Base-by-base conservation (phyloP, 2,797 vertebrate species). In the Acanthurus leucopareius region DNA sequence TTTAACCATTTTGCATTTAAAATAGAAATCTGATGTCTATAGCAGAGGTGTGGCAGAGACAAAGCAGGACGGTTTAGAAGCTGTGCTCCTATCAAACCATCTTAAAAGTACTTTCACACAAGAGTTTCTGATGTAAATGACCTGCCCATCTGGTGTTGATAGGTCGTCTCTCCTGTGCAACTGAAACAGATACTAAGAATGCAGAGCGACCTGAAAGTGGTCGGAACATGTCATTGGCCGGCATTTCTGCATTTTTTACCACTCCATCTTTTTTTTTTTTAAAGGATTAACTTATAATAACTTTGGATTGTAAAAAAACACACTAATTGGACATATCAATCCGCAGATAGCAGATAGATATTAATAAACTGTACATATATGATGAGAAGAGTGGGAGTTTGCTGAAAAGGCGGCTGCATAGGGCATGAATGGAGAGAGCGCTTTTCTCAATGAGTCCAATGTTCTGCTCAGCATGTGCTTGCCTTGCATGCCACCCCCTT, bases 391-490 rank as follows among this genome's bases (percentile, higher is more conserved):
- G 79, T 10, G 53, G 62, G 79, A 69, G 63, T 68, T 68, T 71
- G 47, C 40, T 63, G 77, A 79, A 85, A 78, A 79, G 79, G 70
- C 44, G 69, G 86, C 76, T 78, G 84, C 79, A 80, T 80, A 52
- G 81, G 73, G 84, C 75, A 88, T 93, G 90, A 94, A 94, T 93
- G 89, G 85, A 90, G 84, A 80, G 87, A 86, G 89, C 79, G 80
- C 82, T 91, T 94, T 94, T 92, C 91, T 93, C 93, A 95, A 93
- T 95, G 92, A 93, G 88, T 92, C 92, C 92, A 92, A 95, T 94
- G 92, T 93, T 93, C 91, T 92, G 90, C 94, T 93, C 94, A 94
- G 93, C 93, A 94, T 95, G 93, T 94, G 93, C 92, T 93, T 69
- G 88, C 90, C 92, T 93, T 90, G 90, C 91, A 91, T 85, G 86